Percentiles rank a stretch among this genome's conserved stretches.
phyloP scores from a whole-genome alignment of 1,140 invertebrate genomes.

The Drosophila burlai region DNA sequence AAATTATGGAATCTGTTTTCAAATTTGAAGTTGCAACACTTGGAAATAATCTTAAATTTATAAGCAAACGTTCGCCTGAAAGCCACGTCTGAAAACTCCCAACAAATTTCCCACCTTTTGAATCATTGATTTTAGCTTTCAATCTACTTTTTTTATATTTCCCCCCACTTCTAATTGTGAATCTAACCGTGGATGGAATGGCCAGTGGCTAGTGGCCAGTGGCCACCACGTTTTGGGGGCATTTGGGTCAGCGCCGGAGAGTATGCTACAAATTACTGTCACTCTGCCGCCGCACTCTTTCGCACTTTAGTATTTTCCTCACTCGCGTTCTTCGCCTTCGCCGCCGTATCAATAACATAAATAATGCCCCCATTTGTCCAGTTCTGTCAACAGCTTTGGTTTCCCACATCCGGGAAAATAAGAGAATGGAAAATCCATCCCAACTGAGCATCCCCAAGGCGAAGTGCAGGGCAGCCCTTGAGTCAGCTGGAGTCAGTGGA shows the following conservation, averaged over 20 bases:
- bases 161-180: conserved; percentile 7
- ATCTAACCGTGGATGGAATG: conserved; percentile 22
- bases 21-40: not conserved
- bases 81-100: not conserved
- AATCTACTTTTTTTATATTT: not conserved
- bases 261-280: conserved; percentile 72
- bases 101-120: not conserved
- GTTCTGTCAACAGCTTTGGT: conserved; percentile 50
- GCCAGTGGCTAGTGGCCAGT: too few species aligned
- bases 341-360: conserved; percentile 69
- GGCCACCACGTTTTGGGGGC: conserved; percentile 47
- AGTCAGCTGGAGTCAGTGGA: conserved; percentile 34
- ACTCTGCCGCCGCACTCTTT: conserved; percentile 31
- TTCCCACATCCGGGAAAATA: conserved; percentile 36
- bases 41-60: not conserved
- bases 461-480: conserved; percentile 71
- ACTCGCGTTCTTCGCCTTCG: not conserved
- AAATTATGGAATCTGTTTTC: too few species aligned
- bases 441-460: conserved; percentile 22
- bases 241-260: conserved; percentile 73
- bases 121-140: not conserved
- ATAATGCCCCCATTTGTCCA: conserved; percentile 64
- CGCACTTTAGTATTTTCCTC: conserved; percentile 11
- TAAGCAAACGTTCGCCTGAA: not conserved
- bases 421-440: conserved; percentile 23